A percentile compares a stretch with the other conserved stretches of the same genome.
These are phyloP conservation scores for Stylophora pistillata DNA, from an alignment of 64 coral and sea anemone genomes.

Conservation along the genomic window DNA sequence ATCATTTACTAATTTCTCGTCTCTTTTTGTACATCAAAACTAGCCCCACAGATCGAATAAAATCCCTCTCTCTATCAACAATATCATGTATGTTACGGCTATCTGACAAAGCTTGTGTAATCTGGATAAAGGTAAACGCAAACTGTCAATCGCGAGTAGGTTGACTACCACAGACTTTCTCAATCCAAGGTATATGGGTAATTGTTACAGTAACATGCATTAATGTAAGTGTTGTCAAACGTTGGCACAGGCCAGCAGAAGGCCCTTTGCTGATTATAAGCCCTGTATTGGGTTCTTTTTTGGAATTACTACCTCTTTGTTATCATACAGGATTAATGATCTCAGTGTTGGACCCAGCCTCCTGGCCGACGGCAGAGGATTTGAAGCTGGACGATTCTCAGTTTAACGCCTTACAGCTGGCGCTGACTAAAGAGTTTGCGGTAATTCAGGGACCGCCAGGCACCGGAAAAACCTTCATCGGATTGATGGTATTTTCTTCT, in stretches of 20 bases:
- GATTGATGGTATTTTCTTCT: conserved; percentile 45
- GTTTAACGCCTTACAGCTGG: conserved; percentile 58
- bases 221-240: too few relatives aligned
- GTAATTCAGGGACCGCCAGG: conserved; percentile 67
- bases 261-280: not conserved
- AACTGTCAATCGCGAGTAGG: too few relatives aligned
- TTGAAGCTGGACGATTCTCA: conserved; percentile 59
- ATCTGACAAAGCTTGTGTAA: too few relatives aligned
- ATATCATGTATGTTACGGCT: too few relatives aligned
- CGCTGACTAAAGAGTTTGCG: conserved; percentile 67
- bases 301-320: not conserved
- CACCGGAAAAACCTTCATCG: conserved; percentile 66
- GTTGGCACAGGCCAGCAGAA: not conserved
- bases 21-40: too few relatives aligned
- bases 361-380: conserved; percentile 57
- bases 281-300: not conserved
- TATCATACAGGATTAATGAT: not conserved
- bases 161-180: too few relatives aligned
- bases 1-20: too few relatives aligned
- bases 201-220: too few relatives aligned
- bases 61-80: too few relatives aligned
- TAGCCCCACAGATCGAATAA: too few relatives aligned
- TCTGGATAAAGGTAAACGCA: too few relatives aligned
- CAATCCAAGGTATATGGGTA: too few relatives aligned
- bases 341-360: conserved; percentile 8